Base-by-base conservation (phyloP, 2,113 vertebrate species). In the Protobothrops flavoviridis region DNA sequence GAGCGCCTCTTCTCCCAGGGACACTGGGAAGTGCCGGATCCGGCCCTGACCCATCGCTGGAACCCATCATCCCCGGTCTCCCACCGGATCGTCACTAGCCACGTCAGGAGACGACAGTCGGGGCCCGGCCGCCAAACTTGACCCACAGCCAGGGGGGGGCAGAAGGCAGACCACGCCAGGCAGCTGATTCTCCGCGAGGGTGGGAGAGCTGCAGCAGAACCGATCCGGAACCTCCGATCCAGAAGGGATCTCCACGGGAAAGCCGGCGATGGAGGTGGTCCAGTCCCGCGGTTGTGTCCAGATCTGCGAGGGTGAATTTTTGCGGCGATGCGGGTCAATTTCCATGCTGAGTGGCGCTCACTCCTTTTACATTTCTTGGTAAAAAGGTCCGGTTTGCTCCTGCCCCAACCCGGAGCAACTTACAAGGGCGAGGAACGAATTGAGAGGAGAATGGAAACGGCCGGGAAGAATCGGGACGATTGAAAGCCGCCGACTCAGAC, bases 261-360 rank as follows among this genome's bases (percentile, higher is more conserved):
- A 24, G 10, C 10, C 5, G 0, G 45, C 6, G 9, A 24, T 24
- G 53, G 50, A 55, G 0, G 33, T 21, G 17, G 3, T 81, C 33
- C 74, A 20, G 33, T 81, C 33, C 74, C 17, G 1, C 3, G 17
- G 74, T 39, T 3, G 33, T 2, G 7, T 81, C 74, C 17, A 17
- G 69, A 39, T 7, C 2, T 81, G 15, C 6, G 3, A 81, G 74
- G 2, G 33, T 8, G 33, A 39, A 81, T 81, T 81, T 81, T 81
- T 21, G 6, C 8, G 7, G 15, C 5, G 6, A 20, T 1, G 33
- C 33, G 2, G 69, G 6, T 39, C 33, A 3, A 7, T 39, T 8
- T 39, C 69, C 6, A 17, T 0, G 6, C 33, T 2, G 15, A 81
- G 33, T 5, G 8, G 69, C 20, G 1, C 15, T 39, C 0, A 3